Base-by-base conservation (phyloP, 2,797 vertebrate genomes). In the Phoebastria nigripes region DNA sequence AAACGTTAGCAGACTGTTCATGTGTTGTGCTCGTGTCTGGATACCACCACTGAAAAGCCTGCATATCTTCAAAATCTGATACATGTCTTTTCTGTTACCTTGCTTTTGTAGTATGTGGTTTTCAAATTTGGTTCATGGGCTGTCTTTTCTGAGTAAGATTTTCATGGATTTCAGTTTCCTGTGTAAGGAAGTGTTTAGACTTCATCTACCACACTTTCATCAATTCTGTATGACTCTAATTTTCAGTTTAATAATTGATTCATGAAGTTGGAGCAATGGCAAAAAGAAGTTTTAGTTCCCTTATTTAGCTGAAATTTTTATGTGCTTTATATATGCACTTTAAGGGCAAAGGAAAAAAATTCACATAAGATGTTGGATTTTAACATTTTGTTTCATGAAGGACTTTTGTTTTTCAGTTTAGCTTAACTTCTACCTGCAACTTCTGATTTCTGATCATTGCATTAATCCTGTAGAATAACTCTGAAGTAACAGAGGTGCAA, bases 21-120 rank as follows among this genome's bases (percentile, higher is more conserved):
- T 15, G 21, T 28, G 9, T 31, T 56, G 8, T 70, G 19, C 58
- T 22, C 0, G 0, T 16, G 16, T 76, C 26, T 86, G 56, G 37
- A 20, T 72, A n/a, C 17, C 25, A 44, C 29, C 16, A 28, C 15
- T 73, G 55, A 44, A 82, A 87, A 80, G 10, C 8, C 41, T 46
- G 31, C 8, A 0, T 19, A 20, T 28, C 28, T 80, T 93, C 37
- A 67, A 73, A 85, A 46, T 54, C 19, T 81, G 69, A 54, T n/a
- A 42, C 49, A 19, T 1, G 1, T 54, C 13, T 49, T 44, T 73
- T n/a, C 31, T 90, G 3, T 56, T 79, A 17, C 54, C 6, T 35
- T 74, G 9, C 28, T 72, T 89, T 78, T 69, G 12, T 42, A 31
- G 11, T 39, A 5, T 9, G 8, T 52, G 12, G 11, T 49, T 91